Evolutionary conservation across 2,888 invertebrate species (phyloP), one percentile per base, ranked within the genome.

Genomic region (Drosophila tripunctata): DNA sequence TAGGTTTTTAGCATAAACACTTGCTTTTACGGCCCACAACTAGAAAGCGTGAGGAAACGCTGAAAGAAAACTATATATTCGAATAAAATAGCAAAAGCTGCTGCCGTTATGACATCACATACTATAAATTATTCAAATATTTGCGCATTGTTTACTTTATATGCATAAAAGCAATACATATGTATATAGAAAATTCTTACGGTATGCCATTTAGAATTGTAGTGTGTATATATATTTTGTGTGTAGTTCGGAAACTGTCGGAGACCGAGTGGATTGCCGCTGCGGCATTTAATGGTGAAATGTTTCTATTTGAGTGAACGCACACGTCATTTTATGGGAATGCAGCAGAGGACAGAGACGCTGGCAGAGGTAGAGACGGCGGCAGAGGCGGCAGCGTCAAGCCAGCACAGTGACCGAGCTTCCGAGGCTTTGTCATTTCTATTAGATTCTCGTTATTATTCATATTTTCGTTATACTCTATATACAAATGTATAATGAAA

Each of bases 281-380:
- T 58, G 60, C 24, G 56, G 56, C 57, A 48, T 51, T 61, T 70
- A 76, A 69, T 79, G 77, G 75, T 68, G 68, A 70, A 86, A 71
- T 75, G 72, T 75, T 80, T 86, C 84, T 86, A 78, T 82, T 86
- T 75, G 69, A 80, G 77, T 71, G 75, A 67, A 27, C 65, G 69
- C 80, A 75, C 87, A 87, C 81, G 87, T 87, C 81, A 87, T 63
- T 84, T 80, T 69, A 65, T 75, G 69, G 56, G 75, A 72, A 84
- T 78, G 80, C 75, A 77, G 55, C 41, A 45, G 67, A 27, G 27
- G 19, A 15, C 40, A 38, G 47, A n/a, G n/a, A n/a, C n/a, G n/a
- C n/a, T n/a, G n/a, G n/a, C n/a, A n/a, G n/a, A n/a, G n/a, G n/a
- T n/a, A n/a, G n/a, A n/a, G n/a, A n/a, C n/a, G n/a, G n/a, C n/a